Base-by-base conservation (phyloP, 2,888 invertebrate species). In the Scelioninae gen. 1 region DNA sequence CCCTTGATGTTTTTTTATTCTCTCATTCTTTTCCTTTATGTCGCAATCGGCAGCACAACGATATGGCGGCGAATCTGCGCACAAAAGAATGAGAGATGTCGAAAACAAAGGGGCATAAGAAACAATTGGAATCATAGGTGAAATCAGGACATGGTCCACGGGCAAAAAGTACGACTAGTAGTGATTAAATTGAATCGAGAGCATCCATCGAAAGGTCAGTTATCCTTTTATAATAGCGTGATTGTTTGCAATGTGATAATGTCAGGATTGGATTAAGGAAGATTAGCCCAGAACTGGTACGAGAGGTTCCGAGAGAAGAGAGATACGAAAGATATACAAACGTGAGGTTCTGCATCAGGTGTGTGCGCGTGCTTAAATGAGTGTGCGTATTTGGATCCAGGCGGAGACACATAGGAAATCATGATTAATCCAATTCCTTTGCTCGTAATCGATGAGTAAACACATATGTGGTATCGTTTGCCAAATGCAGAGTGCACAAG, bases 401-500 rank as follows among this genome's bases (percentile, higher is more conserved):
- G 23, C 60, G 53, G 65, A 79, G 63, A 56, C 60, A 81, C 68
- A 74, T 66, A 68, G 55, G 63, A 81, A 81, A 81, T 80, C 74
- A 63, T 69, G 75, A 75, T 68, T 81, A 75, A 81, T 81, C 75
- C 69, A 81, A 81, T 81, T 75, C 63, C 62, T 81, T 81, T 75
- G 68, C 81, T 81, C 43, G 63, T 69, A 74, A 75, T 81, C 81
- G 69, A 75, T 56, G 75, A 63, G 66, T 66, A 71, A 79, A 79
- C 79, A 66, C 79, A 66, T 79, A 79, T 79, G 79, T 40, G 69
- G 75, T 75, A 66, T 81, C 75, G 75, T 75, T 81, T 81, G 75
- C 75, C 81, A 75, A 72, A 53, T 31, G 72, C 79, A 72, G 65
- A 78, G 69, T 32, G 65, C 60, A 34, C 79, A 68, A 68, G 58